These are phyloP conservation scores for Artemia sinica DNA, from an alignment of 2,888 invertebrate species.

Conservation along the genomic window DNA sequence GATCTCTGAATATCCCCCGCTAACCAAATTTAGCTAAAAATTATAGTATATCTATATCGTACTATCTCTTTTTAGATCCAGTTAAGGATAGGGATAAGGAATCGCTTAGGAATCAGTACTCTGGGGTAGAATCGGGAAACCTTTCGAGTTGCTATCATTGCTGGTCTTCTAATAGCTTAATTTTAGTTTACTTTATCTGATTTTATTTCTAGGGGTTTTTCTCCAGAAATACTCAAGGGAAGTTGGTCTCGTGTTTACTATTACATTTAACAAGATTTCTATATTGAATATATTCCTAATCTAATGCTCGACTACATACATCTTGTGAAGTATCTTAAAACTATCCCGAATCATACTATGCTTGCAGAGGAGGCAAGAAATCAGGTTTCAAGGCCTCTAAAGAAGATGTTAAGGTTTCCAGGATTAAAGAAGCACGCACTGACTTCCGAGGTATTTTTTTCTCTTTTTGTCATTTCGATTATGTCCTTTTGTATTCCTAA, in stretches of 20 bases:
- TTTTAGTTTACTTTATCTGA: neutral
- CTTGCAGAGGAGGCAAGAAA: conserved; percentile 37
- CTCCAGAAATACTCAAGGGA: conserved; percentile 24
- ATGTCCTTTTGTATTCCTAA: too few species aligned
- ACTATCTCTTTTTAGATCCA: too few species aligned
- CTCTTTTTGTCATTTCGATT: too few species aligned
- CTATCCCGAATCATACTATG: conserved; percentile 35
- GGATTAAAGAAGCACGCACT: conserved; percentile 39
- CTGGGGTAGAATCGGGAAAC: too few species aligned
- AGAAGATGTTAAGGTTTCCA: conserved; percentile 38
- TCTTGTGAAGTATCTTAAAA: conserved; percentile 39
- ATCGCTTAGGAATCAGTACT: too few species aligned
- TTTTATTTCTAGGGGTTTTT: conserved; percentile 17
- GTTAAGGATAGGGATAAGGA: too few species aligned
- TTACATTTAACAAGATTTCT: conserved; percentile 50
- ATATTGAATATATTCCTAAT: conserved; percentile 39
- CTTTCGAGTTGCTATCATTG: too few species aligned
- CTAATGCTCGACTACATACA: conserved; percentile 38
- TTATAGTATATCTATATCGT: too few species aligned
- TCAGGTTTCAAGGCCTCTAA: conserved; percentile 34
- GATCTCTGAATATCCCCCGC: too few species aligned
- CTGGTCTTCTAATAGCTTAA: too few species aligned
- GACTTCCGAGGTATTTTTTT: conserved; percentile 35
- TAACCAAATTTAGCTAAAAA: too few species aligned
- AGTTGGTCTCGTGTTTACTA: conserved; percentile 23